These are phyloP conservation scores for Subacronicta megacephala DNA, from an alignment of 2,888 invertebrate genomes.

Conservation along the genomic window DNA sequence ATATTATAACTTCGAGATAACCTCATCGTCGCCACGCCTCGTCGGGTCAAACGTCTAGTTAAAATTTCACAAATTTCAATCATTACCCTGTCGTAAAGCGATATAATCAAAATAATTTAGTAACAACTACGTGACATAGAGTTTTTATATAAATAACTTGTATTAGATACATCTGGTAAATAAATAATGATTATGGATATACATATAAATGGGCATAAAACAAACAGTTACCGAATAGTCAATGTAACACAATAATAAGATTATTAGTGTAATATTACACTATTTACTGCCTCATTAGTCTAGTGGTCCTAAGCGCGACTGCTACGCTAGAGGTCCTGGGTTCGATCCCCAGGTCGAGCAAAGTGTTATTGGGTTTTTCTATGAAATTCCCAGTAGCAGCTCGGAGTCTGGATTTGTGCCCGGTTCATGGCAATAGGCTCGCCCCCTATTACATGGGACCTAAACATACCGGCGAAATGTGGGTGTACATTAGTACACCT, in stretches of 20 bases:
- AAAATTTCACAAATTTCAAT: slow-evolving; percentile 33
- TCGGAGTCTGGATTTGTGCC: too few relatives aligned
- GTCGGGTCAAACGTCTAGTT: slow-evolving; percentile 27
- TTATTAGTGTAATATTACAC: too few relatives aligned
- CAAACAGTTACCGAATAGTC: slow-evolving; percentile 13
- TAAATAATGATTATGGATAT: slow-evolving; percentile 39
- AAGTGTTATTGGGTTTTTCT: too few relatives aligned
- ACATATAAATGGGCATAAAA: slow-evolving; percentile 32
- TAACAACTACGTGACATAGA: slow-evolving; percentile 41
- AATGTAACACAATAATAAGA: not conserved
- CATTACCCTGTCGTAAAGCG: slow-evolving; percentile 58
- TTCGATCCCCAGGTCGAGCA: too few relatives aligned
- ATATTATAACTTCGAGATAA: slow-evolving; percentile 61
- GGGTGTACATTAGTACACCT: too few relatives aligned
- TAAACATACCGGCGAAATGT: too few relatives aligned
- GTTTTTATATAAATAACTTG: slow-evolving; percentile 40
- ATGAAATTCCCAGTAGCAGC: too few relatives aligned
- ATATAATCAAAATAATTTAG: slow-evolving; percentile 51
- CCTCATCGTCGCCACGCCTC: slow-evolving; percentile 33
- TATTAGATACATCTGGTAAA: slow-evolving; percentile 53
- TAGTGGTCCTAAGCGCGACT: too few relatives aligned
- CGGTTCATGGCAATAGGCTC: too few relatives aligned
- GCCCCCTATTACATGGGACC: too few relatives aligned
- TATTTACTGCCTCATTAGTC: too few relatives aligned
- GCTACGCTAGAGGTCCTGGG: too few relatives aligned